Evolutionary conservation across 2,113 vertebrate species (phyloP).

Genomic region (Nyctereutes procyonoides): DNA sequence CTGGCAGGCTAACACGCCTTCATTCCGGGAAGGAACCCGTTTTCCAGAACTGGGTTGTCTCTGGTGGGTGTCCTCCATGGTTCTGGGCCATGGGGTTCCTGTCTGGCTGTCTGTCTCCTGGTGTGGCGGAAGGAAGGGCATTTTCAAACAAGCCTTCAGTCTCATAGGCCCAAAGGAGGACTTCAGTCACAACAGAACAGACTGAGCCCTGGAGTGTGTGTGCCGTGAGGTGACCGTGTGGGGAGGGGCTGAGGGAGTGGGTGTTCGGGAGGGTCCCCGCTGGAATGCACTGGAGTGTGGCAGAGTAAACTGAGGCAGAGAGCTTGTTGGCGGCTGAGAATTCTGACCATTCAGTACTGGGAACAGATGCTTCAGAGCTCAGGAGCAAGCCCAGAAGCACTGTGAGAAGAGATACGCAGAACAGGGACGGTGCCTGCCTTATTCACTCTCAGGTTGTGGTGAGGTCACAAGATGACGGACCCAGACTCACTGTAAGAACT

Average conservation of each 20-base stretch:
- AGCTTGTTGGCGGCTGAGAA: background rate
- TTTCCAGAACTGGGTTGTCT: background rate
- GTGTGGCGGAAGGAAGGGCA: background rate
- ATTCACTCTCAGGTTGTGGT: background rate
- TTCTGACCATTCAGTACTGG: background rate
- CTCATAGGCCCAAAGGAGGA: background rate
- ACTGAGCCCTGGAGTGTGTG: background rate
- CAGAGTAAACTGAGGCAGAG: background rate
- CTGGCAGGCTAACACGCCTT: background rate
- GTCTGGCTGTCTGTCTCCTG: background rate
- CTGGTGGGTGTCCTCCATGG: background rate
- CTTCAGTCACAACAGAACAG: background rate
- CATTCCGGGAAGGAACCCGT: background rate
- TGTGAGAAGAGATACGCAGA: background rate
- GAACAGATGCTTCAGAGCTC: background rate
- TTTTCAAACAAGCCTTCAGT: slow-evolving; percentile 11
- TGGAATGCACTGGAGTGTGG: background rate
- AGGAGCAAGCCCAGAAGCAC: background rate
- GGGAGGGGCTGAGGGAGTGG: background rate
- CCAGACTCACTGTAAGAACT: background rate
- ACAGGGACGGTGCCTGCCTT: background rate
- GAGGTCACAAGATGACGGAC: background rate
- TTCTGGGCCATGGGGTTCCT: background rate
- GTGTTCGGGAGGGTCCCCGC: background rate
- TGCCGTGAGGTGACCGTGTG: background rate